A percentile compares a stretch with the other conserved stretches of the same genome.
These are phyloP conservation scores for Cynaeus angustus DNA, from an alignment of 2,888 invertebrate genomes.

Conservation along the genomic window DNA sequence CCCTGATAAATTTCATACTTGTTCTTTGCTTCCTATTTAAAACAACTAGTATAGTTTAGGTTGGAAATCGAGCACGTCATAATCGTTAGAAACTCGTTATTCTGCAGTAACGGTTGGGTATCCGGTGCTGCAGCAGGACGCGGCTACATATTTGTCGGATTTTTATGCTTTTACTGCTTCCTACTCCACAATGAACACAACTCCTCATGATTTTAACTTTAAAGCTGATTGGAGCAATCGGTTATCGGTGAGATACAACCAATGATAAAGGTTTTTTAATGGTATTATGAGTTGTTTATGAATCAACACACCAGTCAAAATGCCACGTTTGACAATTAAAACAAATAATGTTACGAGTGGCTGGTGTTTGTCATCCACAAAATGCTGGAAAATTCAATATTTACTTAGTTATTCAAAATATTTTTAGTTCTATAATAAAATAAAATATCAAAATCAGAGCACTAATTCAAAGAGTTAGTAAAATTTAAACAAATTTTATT, in stretches of 20 bases:
- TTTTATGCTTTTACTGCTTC: slow-evolving; percentile 48
- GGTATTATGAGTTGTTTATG: too few relatives aligned
- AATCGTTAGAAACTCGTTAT: slow-evolving; percentile 58
- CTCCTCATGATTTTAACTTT: slow-evolving; percentile 9
- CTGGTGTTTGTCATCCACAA: too few relatives aligned
- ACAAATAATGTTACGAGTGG: too few relatives aligned
- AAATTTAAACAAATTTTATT: too few relatives aligned
- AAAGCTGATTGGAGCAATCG: slow-evolving; percentile 3
- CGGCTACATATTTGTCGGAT: slow-evolving; percentile 48
- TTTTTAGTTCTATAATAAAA: too few relatives aligned
- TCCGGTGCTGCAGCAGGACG: slow-evolving; percentile 55
- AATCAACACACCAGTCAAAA: too few relatives aligned
- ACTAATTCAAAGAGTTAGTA: too few relatives aligned
- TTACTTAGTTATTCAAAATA: too few relatives aligned
- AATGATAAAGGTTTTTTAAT: not conserved
- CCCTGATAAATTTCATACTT: slow-evolving; percentile 45
- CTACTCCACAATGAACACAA: slow-evolving; percentile 35
- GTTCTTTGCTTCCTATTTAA: slow-evolving; percentile 21
- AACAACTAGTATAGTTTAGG: slow-evolving; percentile 47
- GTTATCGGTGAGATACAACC: not conserved
- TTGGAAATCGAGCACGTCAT: slow-evolving; percentile 54
- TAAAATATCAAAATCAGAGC: too few relatives aligned
- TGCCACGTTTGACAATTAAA: not conserved
- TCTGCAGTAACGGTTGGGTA: slow-evolving; percentile 55
- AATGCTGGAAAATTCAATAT: too few relatives aligned